A percentile compares a stretch with the other conserved stretches of the same genome.
phyloP scores from a whole-genome alignment of 1,140 invertebrate genomes.

The Orchestia grillus region DNA sequence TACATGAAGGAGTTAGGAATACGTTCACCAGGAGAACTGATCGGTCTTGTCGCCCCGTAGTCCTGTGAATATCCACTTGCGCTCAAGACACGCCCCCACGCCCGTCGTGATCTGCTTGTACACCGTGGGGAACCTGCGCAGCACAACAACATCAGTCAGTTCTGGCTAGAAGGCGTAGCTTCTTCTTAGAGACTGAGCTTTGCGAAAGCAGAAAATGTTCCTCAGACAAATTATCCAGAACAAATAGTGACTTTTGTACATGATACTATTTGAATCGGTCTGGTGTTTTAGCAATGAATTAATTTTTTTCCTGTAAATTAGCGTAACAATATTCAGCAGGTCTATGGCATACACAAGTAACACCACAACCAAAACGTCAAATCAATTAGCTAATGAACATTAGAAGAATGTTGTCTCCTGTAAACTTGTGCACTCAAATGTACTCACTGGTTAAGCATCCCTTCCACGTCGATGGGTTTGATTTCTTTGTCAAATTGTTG shows the following conservation, averaged over 20 bases:
- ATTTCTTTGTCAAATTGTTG: slow-evolving; percentile 80
- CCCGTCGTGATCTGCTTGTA: slow-evolving; percentile 83
- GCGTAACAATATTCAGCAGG: too few species aligned
- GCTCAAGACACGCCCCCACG: slow-evolving; percentile 82
- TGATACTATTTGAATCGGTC: background rate
- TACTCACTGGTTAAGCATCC: slow-evolving; percentile 79
- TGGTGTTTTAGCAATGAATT: too few species aligned
- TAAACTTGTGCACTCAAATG: background rate
- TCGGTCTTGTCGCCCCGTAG: slow-evolving; percentile 63
- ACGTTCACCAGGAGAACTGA: slow-evolving; percentile 27
- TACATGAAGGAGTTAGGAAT: background rate
- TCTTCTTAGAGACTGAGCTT: background rate
- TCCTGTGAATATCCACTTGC: slow-evolving; percentile 78
- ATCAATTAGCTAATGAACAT: too few species aligned
- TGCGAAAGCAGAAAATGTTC: background rate
- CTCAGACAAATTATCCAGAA: background rate
- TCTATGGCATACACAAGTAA: too few species aligned
- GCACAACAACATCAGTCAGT: background rate
- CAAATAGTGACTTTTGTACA: background rate
- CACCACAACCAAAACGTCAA: too few species aligned
- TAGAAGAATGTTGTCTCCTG: too few species aligned
- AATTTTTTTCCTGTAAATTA: too few species aligned
- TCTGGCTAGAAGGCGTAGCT: background rate
- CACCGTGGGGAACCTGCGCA: slow-evolving; percentile 75
- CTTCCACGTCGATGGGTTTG: slow-evolving; percentile 81